Base-by-base conservation (phyloP, 1,140 invertebrate species). In the Diachasma alloeum region DNA sequence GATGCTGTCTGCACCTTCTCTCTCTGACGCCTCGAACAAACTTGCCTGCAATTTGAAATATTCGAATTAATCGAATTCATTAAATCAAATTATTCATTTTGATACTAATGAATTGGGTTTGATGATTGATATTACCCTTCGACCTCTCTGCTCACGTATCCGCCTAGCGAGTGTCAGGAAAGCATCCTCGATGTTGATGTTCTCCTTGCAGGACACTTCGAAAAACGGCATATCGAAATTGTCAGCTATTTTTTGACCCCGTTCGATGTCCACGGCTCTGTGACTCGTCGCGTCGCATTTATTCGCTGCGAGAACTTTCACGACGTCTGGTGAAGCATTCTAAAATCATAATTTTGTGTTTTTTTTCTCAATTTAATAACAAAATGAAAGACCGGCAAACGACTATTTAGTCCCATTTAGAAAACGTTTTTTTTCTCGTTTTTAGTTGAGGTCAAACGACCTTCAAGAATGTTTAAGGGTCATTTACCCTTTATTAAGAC, bases 171-270 rank as follows among this genome's bases (percentile, higher is more conserved):
- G 88, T 31, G 94, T 95, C 63, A 97, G 89, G 87, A 96, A 96
- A 39, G 94, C 94, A 83, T 96, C 94, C 83, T 97, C 95, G 78
- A 97, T 96, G 84, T 97, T 97, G 46, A 97, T 93, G 83, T 97
- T 95, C 76, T 94, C 94, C 88, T 97, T 97, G 86, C 96, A 97
- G 19, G 96, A 97, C 13, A 97, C 96, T 88, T 97, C 96, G 88
- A 96, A 96, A 86, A 97, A 97, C 56, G 96, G 96, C 91, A 97
- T 95, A 79, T 97, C 96, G 84, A 96, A 97, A 87, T 95, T 95
- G 83, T 96, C 95, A 0, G 96, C 96, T 84, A 97, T 93, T 94
- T 96, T 96, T 90, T 95, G 92, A 17, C 94, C 95, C 87, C 93
- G 92, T 80, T 95, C 94, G 80, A 92, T 91, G 37, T 95, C 94